A percentile compares a stretch with the other conserved stretches of the same genome.
Evolutionary conservation across 2,113 vertebrate genomes (phyloP).

Genomic region (Lipotes vexillifer): DNA sequence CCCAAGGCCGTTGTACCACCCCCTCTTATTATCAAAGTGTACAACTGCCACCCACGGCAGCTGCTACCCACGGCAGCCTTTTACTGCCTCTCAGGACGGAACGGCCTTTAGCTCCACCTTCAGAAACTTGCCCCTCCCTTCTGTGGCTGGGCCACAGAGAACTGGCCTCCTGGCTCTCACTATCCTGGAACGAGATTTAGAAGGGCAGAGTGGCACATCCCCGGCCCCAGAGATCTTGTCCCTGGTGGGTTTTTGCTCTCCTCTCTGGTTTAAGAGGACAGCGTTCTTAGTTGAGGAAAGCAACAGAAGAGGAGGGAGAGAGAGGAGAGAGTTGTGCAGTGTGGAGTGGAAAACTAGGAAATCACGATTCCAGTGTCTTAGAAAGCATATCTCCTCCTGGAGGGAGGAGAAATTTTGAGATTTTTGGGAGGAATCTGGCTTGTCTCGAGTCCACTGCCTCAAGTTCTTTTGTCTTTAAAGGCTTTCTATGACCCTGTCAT

Average conservation of each 20-base stretch:
- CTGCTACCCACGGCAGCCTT: constrained; percentile 18
- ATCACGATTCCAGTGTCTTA: neutral
- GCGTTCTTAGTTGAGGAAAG: neutral
- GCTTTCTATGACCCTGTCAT: constrained; percentile 5
- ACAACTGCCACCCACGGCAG: neutral
- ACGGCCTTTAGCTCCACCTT: neutral
- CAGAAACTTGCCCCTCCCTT: neutral
- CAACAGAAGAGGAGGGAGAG: neutral
- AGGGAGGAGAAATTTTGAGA: neutral
- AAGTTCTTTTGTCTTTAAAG: neutral
- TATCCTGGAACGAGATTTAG: neutral
- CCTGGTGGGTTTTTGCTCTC: neutral
- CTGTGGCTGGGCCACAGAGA: neutral
- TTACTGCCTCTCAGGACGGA: neutral
- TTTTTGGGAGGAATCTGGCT: neutral
- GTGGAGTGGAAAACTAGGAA: neutral
- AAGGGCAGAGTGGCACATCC: neutral
- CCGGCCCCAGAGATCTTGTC: neutral
- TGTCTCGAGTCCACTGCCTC: neutral
- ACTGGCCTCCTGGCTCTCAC: neutral
- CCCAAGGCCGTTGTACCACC: neutral
- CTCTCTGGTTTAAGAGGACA: neutral
- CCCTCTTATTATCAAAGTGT: constrained; percentile 32
- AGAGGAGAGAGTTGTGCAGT: neutral
- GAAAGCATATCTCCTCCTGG: neutral